Base-by-base conservation (phyloP, 2,888 invertebrate species). In the Microplitis deprimator region DNA sequence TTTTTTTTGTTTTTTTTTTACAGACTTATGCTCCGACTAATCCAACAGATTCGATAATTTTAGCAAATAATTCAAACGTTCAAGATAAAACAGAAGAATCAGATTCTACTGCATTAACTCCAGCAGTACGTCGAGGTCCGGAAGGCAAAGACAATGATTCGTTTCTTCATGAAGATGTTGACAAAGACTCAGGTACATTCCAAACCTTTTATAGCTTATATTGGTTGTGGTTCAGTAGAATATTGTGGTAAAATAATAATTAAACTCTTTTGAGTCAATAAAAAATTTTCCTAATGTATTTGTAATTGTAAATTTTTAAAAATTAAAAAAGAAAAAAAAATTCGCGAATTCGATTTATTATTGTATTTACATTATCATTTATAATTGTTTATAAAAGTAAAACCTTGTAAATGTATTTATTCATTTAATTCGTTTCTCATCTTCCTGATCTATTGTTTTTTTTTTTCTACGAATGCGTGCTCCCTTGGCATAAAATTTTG, bases 81-180 rank as follows among this genome's bases (percentile, higher is more conserved):
- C 84, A 83, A 67, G 87, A 85, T 38, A 81, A 79, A 76, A 80
- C 79, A 69, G 85, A 84, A 60, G 88, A 89, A 50, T 83, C 87
- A 20, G 87, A 88, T 75, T 85, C 88, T 68, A 83, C 84, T 40
- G 83, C 85, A 5, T 79, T 89, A 74, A 85, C 88, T 20, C 82
- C 87, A 82, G 92, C 92, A 77, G 91, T 93, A 68, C 90, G 95
- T 39, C 92, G 92, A 89, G 95, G 94, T 68, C 96, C 96, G 4
- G 96, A 96, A 86, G 96, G 96, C 38, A 95, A 95, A 88, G 96
- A 96, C 90, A 94, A 95, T 89, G 95, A 95, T 85, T 92, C 93
- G 20, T 91, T 92, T 86, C 91, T 93, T 84, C 91, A 91, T 72
- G 93, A 92, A 87, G 93, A 93, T 87, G 91, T 89, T 77, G 89